Base-by-base conservation (phyloP, 2,888 invertebrate genomes). In the Exephanes ischioxanthus region DNA sequence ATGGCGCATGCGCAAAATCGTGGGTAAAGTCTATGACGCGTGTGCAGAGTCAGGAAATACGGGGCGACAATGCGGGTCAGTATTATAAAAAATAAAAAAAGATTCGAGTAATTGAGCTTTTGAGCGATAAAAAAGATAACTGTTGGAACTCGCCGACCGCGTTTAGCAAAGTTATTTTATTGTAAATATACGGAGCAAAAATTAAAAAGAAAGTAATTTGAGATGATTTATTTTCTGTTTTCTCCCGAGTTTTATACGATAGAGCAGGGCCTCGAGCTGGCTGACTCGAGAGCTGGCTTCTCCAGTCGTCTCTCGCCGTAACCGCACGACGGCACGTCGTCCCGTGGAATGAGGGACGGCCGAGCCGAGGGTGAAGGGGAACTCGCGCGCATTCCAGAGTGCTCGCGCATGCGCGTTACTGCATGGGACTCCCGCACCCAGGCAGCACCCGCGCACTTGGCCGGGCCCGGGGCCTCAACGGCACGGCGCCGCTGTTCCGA, bases 371-470 rank as follows among this genome's bases (percentile, higher is more conserved):
- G 76, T 51, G 84, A 81, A 80, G 81, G 70, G 84, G 80, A 86
- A 84, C 86, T 85, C 85, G 89, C 87, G 87, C 81, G 87, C 87
- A 88, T 88, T 88, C 88, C 88, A 87, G 81, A 85, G 79, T 86
- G 70, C 51, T 37, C 82, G 85, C 84, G 87, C 88, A 86, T 87
- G 88, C 87, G 87, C 88, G 71, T 80, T n/a, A 33, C 70, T 14
- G 48, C 26, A 51, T 16, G 37, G 72, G 61, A 81, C 71, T 77
- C 81, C 85, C 85, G 78, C 81, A 84, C 84, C 89, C 87, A 83
- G 58, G 85, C 87, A 84, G 89, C 90, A 89, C 89, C 90, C 90
- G 90, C 91, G 88, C 89, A 90, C 90, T 90, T 84, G 68, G 71
- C 67, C 79, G 87, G 86, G 82, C n/a, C 67, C 70, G 66, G 30